Base-by-base conservation (phyloP, 2,888 invertebrate genomes). In the Oxystoma pomonae region DNA sequence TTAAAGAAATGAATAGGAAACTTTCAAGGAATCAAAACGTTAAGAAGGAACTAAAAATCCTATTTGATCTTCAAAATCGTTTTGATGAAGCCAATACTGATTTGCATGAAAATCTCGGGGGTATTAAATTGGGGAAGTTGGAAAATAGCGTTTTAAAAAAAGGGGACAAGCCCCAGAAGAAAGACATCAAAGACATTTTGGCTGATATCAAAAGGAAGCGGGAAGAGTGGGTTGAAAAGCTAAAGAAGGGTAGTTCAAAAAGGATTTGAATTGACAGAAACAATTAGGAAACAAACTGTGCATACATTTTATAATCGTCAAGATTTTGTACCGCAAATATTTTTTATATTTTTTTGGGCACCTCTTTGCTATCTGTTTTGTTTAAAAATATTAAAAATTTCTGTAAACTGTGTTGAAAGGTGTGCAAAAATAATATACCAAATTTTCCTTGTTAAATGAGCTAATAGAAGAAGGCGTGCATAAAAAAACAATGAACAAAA, bases 41-140 rank as follows among this genome's bases (percentile, higher is more conserved):
- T 16, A 70, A 77, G 2, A 84, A 80, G 75, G 82, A 67, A 71
- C 78, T 76, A 76, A 81, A 74, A 67, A 82, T 70, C 70, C 75
- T 78, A 57, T 77, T 73, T 71, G 81, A 72, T 69, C 72, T 80
- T 50, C 68, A 76, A 55, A 74, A 71, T 58, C 72, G 78, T 57
- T 68, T 75, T 16, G 75, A 77, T 19, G 60, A 64, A 7, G 74
- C 74, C n/a, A 72, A 71, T 35, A 59, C 63, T 17, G 68, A 73
- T 16, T 70, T 74, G 35, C 67, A 65, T 12, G 59, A 64, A 49
- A 53, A 68, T 12, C 61, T 67, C 16, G 57, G 65, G 19, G 60
- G 16, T 49, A 18, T 18, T n/a, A 53, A 59, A 21, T n/a, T 59
- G 12, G 66, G 59, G 35, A 22, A 55, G 19, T 50, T 49, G 1